Conservation (phyloP, 2,888 invertebrate genomes). For the Aproaerema taeniolella region DNA sequence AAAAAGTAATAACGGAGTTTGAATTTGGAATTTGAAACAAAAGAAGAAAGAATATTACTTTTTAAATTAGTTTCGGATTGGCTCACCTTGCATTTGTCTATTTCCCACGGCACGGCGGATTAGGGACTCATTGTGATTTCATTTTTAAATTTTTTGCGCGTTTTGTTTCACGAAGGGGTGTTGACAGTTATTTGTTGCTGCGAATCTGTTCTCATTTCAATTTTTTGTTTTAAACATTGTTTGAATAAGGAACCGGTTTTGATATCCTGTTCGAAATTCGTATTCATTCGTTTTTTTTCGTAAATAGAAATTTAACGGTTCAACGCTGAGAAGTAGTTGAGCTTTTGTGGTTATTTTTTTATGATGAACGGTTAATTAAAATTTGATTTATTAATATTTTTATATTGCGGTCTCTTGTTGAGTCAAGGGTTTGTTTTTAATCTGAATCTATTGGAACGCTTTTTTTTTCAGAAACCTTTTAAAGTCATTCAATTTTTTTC, state of each 20-base stretch:
- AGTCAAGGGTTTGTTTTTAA: slow-evolving; percentile 40
- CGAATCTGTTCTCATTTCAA: slow-evolving; percentile 58
- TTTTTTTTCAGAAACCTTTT: slow-evolving; percentile 10
- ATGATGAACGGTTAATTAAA: slow-evolving; percentile 66
- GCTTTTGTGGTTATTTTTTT: slow-evolving; percentile 68
- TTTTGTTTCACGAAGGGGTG: slow-evolving; percentile 75
- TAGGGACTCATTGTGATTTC: slow-evolving; percentile 62
- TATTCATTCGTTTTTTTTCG: slow-evolving; percentile 56
- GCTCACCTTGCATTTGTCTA: slow-evolving; percentile 70
- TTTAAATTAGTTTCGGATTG: slow-evolving; percentile 75
- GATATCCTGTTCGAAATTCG: slow-evolving; percentile 54
- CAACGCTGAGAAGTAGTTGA: slow-evolving; percentile 49
- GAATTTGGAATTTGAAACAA: slow-evolving; percentile 43
- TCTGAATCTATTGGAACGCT: slow-evolving; percentile 8
- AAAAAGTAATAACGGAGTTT: slow-evolving; percentile 19
- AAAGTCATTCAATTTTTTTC: too few relatives aligned
- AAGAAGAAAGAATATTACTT: slow-evolving; percentile 68
- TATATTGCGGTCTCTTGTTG: slow-evolving; percentile 28
- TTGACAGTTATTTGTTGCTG: slow-evolving; percentile 75
- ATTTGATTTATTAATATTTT: slow-evolving; percentile 69
- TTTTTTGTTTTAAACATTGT: slow-evolving; percentile 60
- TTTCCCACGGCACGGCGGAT: slow-evolving; percentile 71
- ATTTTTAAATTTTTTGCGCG: slow-evolving; percentile 62
- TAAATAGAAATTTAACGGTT: slow-evolving; percentile 71
- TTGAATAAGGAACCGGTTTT: slow-evolving; percentile 69